Conservation (phyloP, 2,888 invertebrate species). For the Meiosimyza platycephala region DNA sequence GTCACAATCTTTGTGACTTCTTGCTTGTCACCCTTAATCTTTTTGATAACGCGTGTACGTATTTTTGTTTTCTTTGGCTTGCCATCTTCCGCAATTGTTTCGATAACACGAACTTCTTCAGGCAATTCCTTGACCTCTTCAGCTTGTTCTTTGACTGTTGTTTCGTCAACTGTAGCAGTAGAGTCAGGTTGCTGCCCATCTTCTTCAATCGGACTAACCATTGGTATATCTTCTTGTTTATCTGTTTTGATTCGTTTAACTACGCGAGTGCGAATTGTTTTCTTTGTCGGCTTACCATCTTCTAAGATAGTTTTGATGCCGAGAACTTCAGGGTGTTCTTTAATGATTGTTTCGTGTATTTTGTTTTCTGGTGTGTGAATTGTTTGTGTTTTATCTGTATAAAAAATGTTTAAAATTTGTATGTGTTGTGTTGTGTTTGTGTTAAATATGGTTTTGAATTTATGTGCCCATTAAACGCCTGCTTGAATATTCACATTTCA, state of each 20-base stretch:
- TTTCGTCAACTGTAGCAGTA: conserved; percentile 39
- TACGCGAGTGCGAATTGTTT: conserved; percentile 49
- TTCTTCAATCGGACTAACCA: conserved; percentile 21
- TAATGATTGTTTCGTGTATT: conserved; percentile 62
- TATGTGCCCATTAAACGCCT: too few relatives aligned
- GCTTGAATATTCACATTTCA: too few relatives aligned
- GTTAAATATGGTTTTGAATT: too few relatives aligned
- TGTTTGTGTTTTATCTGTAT: conserved; percentile 64
- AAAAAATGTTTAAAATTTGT: conserved; percentile 49
- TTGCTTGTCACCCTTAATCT: conserved; percentile 37
- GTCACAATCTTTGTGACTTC: conserved; percentile 39
- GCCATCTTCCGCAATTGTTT: conserved; percentile 37
- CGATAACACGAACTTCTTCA: conserved; percentile 37
- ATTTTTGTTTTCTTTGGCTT: conserved; percentile 35
- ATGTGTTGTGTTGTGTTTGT: not conserved
- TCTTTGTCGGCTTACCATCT: conserved; percentile 62
- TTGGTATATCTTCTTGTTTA: conserved; percentile 35
- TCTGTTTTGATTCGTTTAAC: conserved; percentile 26
- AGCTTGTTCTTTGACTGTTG: conserved; percentile 27
- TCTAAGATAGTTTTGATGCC: conserved; percentile 48
- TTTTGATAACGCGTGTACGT: conserved; percentile 38
- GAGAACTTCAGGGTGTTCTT: conserved; percentile 50
- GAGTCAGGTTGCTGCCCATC: conserved; percentile 38
- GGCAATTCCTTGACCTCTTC: conserved; percentile 34
- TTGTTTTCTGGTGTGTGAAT: conserved; percentile 65